These are phyloP conservation scores for Neolamprologus hecqui DNA, from an alignment of 2,113 vertebrate genomes.

Conservation along the genomic window DNA sequence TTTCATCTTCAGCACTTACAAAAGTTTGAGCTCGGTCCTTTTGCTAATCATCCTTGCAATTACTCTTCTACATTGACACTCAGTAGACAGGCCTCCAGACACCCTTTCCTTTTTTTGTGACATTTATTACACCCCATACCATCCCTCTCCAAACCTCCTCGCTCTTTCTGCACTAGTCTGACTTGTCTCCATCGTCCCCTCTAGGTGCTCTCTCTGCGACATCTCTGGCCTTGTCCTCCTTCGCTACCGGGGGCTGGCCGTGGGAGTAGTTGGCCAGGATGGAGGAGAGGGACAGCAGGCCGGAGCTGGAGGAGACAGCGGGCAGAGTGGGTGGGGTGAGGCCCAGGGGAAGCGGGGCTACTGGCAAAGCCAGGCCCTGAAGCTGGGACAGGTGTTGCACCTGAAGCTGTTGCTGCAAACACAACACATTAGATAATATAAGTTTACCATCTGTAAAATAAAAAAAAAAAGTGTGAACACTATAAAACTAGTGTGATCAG, in stretches of 20 bases:
- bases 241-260: constrained; percentile 84
- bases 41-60: constrained; percentile 40
- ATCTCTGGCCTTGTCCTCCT: constrained; percentile 92
- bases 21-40: constrained; percentile 3
- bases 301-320: constrained; percentile 82
- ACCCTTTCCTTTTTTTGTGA: not conserved
- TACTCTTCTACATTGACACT: constrained; percentile 20
- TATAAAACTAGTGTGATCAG: not conserved
- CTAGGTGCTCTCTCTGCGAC: constrained; percentile 77
- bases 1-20: constrained; percentile 25
- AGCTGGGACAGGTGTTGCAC: constrained; percentile 97
- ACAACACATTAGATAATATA: not conserved
- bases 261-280: constrained; percentile 82
- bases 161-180: constrained; percentile 73
- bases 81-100: constrained; percentile 33
- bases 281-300: constrained; percentile 88
- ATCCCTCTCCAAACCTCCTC: not conserved
- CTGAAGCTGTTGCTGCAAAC: constrained; percentile 92
- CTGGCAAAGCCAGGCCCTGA: constrained; percentile 90
- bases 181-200: constrained; percentile 90
- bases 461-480: not conserved
- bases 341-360: constrained; percentile 88
- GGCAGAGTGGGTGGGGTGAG: constrained; percentile 85
- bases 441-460: not conserved
- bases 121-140: not conserved